These are phyloP conservation scores for Battus philenor DNA, from an alignment of 1,140 invertebrate genomes.

Conservation along the genomic window DNA sequence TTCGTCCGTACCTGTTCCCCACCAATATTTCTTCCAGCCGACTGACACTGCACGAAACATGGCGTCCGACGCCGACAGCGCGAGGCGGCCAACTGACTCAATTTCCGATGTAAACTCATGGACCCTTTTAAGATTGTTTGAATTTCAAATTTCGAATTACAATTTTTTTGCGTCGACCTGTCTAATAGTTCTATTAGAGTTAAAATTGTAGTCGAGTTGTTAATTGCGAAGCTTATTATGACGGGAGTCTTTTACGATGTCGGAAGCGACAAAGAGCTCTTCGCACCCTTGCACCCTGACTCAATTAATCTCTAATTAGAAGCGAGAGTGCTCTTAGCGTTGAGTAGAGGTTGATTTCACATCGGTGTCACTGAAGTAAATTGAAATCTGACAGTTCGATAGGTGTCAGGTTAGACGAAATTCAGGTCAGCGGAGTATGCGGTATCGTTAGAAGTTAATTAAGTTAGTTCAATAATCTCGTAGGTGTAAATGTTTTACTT, in stretches of 20 bases:
- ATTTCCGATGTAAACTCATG: slow-evolving; percentile 20
- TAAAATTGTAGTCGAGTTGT: not conserved
- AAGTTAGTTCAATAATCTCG: slow-evolving; percentile 1
- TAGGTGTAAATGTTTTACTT: too few relatives aligned
- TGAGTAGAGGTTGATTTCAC: slow-evolving; percentile 55
- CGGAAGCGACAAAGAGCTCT: slow-evolving; percentile 45
- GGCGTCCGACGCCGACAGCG: slow-evolving; percentile 46
- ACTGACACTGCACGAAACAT: slow-evolving; percentile 69
- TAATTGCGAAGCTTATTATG: not conserved
- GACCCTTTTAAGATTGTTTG: slow-evolving; percentile 1
- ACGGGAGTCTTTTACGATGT: slow-evolving; percentile 25
- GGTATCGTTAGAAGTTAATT: slow-evolving; percentile 2
- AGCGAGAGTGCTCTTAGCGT: slow-evolving; percentile 66
- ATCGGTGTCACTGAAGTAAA: slow-evolving; percentile 57
- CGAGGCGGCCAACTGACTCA: slow-evolving; percentile 51
- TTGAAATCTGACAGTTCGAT: slow-evolving; percentile 61
- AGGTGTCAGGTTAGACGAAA: slow-evolving; percentile 39
- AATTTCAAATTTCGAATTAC: slow-evolving; percentile 9
- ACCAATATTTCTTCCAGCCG: slow-evolving; percentile 71
- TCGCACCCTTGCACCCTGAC: slow-evolving; percentile 38
- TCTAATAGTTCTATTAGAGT: not conserved
- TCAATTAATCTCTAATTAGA: slow-evolving; percentile 70
- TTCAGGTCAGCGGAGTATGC: slow-evolving; percentile 43
- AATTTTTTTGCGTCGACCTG: too few relatives aligned
- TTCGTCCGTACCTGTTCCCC: slow-evolving; percentile 71